Evolutionary conservation across 2,888 invertebrate genomes (phyloP), one percentile per base, ranked within the genome.

Genomic region (Erynnis tages): DNA sequence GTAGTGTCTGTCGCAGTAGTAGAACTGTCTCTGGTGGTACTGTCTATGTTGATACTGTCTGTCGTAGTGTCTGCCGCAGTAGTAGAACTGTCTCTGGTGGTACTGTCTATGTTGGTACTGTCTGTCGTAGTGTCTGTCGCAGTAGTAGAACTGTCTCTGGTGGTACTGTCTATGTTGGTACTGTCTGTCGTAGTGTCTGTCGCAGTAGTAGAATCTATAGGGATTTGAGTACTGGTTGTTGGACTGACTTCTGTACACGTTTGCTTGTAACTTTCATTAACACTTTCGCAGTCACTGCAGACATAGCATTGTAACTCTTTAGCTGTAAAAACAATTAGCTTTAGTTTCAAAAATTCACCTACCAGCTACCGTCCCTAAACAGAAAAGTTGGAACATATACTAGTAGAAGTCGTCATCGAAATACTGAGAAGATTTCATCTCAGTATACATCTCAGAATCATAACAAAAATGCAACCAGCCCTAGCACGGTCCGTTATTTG

Each of bases 301-400:
- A 75, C 73, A 56, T 79, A 82, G 50, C 82, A 82, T 59, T 66
- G 50, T 16, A 72, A 59, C 5, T 73, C 69, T 23, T 71, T 57
- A 14, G 67, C 79, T 81, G 62, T 19, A 23, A 45, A 44, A 23
- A 21, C 21, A 21, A 21, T 21, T 21, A n/a, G n/a, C n/a, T n/a
- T n/a, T n/a, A n/a, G n/a, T n/a, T n/a, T n/a, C n/a, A n/a, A n/a
- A n/a, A n/a, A n/a, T n/a, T n/a, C n/a, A n/a, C n/a, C n/a, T n/a
- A n/a, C n/a, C n/a, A n/a, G n/a, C n/a, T n/a, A n/a, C n/a, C n/a
- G n/a, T n/a, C n/a, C n/a, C n/a, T n/a, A 21, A 21, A 21, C 21
- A 21, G 21, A 21, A 4, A n/a, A n/a, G n/a, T n/a, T n/a, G n/a
- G n/a, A n/a, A n/a, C n/a, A n/a, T n/a, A n/a, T n/a, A n/a, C n/a